Base-by-base conservation (phyloP, 2,888 invertebrate genomes). In the Branchellion lobata region DNA sequence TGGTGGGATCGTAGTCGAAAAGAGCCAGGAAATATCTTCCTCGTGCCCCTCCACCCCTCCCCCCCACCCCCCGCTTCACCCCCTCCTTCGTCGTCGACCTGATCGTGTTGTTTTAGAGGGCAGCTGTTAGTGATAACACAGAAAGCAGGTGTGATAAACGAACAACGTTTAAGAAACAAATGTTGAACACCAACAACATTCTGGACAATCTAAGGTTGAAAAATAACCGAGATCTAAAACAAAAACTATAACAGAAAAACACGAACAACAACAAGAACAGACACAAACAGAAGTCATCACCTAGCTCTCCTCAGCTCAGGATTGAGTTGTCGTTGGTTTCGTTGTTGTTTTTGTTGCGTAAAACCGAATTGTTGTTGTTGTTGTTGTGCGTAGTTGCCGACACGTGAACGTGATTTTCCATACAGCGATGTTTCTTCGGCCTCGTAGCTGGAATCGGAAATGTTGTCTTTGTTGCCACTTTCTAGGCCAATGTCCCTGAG, bases 1-100 rank as follows among this genome's bases (percentile, higher is more conserved):
- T 94, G 77, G 92, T 92, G 18, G 98, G 97, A 89, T 98, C 95
- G 88, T 99, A 99, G 88, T 99, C 96, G 89, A 96, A 99, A 82
- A 98, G 90, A 11, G 98, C 98, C 81, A 96, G 92, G 88, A 97
- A 96, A 80, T 73, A 79, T 18, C 57, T 31, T 3, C 74, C 47
- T 3, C 69, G n/a, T 14, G 27, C 27, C 21, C 29, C 33, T 34
- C 31, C 18, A 33, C 29, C 29, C 33, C 69, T 36, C 36, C 57
- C 24, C 24, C 18, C 65, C 18, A 29, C 78, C 11, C 34, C 78
- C 31, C 68, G 29, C 34, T 36, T 78, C 34, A 34, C 21, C 18
- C 40, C 40, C 40, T 40, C 40, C 18, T 65, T 24, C 8, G 8
- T 21, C 8, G 65, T 29, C 8, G 27, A 29, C 65, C 29, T 65